Conservation (phyloP, 2,888 invertebrate genomes). For the Callinectes sapidus region DNA sequence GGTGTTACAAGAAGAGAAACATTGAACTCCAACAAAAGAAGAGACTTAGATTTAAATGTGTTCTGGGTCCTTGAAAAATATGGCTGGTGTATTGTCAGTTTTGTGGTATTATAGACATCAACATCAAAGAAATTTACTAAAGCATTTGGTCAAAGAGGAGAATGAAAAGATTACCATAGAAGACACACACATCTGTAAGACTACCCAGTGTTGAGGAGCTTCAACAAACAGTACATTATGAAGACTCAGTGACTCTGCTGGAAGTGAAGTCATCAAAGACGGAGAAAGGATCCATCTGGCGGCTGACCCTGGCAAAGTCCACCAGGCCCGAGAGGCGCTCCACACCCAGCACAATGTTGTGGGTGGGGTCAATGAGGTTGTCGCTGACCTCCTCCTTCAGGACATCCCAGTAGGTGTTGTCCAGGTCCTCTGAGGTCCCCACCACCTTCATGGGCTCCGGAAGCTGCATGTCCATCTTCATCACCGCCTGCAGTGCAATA, state of each 20-base stretch:
- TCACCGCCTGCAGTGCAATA: background rate
- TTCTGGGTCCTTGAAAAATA: no score
- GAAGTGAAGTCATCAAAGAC: background rate
- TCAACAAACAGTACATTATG: background rate
- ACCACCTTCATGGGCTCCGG: background rate
- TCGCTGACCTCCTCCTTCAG: background rate
- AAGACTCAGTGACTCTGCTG: background rate
- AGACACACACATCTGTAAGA: no score
- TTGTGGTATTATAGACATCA: no score
- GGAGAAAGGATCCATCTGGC: background rate
- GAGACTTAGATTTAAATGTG: no score
- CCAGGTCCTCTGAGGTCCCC: background rate
- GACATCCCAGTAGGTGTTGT: background rate
- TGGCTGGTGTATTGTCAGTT: no score
- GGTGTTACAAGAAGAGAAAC: no score
- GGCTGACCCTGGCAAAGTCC: conserved; percentile 4
- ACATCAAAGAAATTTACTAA: no score
- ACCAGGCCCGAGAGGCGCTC: background rate
- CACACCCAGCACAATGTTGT: background rate
- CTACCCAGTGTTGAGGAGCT: no score
- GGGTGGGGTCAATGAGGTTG: background rate
- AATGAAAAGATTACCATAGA: no score
- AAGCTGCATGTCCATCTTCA: background rate
- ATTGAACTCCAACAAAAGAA: no score
- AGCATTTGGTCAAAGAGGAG: no score